Evolutionary conservation across 2,113 vertebrate species (phyloP).

Genomic region (Myrmecobius fasciatus): DNA sequence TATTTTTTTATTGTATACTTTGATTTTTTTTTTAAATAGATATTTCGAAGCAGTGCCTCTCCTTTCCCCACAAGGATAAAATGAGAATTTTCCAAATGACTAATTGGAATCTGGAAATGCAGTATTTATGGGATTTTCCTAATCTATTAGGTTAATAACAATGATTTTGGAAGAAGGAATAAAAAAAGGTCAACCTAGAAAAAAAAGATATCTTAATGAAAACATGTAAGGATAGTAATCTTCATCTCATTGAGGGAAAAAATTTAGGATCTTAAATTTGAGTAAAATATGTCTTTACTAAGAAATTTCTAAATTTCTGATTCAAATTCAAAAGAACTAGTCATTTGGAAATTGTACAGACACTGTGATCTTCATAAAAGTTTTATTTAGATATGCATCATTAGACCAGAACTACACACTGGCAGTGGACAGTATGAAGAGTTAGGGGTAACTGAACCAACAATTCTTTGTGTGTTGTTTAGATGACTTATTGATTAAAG

Average conservation of each 20-base stretch:
- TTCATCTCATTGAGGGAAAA: conserved; percentile 22
- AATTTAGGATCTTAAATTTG: background rate
- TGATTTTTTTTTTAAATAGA: too few relatives aligned
- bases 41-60: too few relatives aligned
- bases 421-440: background rate
- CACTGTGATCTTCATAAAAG: background rate
- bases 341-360: conserved; percentile 4
- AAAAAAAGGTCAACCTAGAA: too few relatives aligned
- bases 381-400: background rate
- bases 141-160: too few relatives aligned
- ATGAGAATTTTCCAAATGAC: too few relatives aligned
- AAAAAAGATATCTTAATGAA: conserved; percentile 15
- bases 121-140: too few relatives aligned
- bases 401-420: background rate
- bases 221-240: conserved; percentile 8
- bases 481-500: background rate
- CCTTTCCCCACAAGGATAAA: too few relatives aligned
- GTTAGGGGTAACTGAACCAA: background rate
- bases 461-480: background rate
- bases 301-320: background rate
- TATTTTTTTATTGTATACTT: conserved; percentile 9
- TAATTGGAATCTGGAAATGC: too few relatives aligned
- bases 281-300: conserved; percentile 27
- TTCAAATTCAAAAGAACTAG: conserved; percentile 27
- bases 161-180: too few relatives aligned